These are phyloP conservation scores for Chaunax sp. DNA, from an alignment of 2,797 vertebrate species.

Conservation along the genomic window DNA sequence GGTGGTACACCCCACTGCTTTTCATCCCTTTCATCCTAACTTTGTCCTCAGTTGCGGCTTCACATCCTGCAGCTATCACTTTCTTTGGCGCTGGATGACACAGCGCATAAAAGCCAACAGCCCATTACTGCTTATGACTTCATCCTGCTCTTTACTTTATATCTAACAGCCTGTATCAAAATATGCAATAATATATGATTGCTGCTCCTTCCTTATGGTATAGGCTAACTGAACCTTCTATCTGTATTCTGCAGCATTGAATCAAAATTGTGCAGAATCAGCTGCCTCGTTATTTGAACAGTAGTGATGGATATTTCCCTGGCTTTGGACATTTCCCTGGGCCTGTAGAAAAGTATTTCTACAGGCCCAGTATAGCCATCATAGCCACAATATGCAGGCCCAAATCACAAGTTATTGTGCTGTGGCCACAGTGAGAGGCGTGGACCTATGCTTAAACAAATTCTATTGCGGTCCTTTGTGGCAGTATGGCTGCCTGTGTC, in stretches of 20 bases:
- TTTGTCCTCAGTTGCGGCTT: background rate
- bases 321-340: background rate
- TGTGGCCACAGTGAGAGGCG: too few relatives aligned
- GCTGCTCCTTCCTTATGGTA: background rate
- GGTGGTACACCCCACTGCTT: background rate
- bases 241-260: constrained; percentile 1
- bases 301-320: background rate
- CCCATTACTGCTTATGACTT: constrained; percentile 31
- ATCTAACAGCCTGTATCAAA: constrained; percentile 27
- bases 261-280: constrained; percentile 1
- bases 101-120: constrained; percentile 21
- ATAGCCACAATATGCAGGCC: too few relatives aligned
- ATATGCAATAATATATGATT: constrained; percentile 12
- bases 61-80: constrained; percentile 23
- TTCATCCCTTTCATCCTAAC: constrained; percentile 1
- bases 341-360: background rate
- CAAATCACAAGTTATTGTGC: too few relatives aligned
- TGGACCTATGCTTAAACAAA: too few relatives aligned
- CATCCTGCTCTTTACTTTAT: constrained; percentile 30
- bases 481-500: too few relatives aligned
- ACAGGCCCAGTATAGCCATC: background rate
- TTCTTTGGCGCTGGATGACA: constrained; percentile 26
- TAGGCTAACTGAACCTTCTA: constrained; percentile 4
- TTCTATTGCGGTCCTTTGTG: too few relatives aligned
- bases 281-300: constrained; percentile 1